Conservation (phyloP, 2,113 vertebrate species). For the Gymnocephalus cernua region DNA sequence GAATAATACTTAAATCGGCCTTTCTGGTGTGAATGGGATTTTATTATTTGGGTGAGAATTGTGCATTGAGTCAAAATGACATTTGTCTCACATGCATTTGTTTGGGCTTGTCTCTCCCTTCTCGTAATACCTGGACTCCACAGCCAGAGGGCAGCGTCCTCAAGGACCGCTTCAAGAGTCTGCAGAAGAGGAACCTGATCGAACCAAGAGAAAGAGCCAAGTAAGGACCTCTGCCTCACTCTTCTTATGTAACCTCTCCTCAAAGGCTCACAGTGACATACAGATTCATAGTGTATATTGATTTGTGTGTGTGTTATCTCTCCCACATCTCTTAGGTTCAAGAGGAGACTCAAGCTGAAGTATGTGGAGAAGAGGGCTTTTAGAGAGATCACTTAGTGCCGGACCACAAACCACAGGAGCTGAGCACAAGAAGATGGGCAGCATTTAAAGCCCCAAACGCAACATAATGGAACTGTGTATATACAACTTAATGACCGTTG, state of each 20-base stretch:
- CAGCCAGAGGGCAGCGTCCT: conserved; percentile 93
- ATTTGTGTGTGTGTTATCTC: neutral
- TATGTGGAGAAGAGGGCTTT: conserved; percentile 92
- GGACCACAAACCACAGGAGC: conserved; percentile 6
- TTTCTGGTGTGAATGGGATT: conserved; percentile 36
- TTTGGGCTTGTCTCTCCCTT: neutral
- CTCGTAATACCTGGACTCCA: conserved; percentile 25
- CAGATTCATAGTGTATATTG: conserved; percentile 9
- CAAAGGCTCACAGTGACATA: neutral
- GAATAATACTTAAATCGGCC: conserved; percentile 31
- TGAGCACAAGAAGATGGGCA: neutral
- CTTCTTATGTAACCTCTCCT: conserved; percentile 45
- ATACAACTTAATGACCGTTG: conserved; percentile 31
- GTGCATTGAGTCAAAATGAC: neutral
- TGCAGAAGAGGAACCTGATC: conserved; percentile 93
- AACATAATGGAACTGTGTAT: conserved; percentile 53
- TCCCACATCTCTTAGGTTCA: conserved; percentile 84
- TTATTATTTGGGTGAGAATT: conserved; percentile 44
- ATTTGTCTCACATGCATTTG: conserved; percentile 18
- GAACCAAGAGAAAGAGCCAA: conserved; percentile 92
- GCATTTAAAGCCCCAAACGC: conserved; percentile 42
- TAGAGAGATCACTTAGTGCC: conserved; percentile 84
- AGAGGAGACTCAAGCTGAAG: conserved; percentile 89
- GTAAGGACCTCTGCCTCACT: conserved; percentile 79
- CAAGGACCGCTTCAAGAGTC: conserved; percentile 92